A percentile compares a stretch with the other conserved stretches of the same genome.
These are phyloP conservation scores for Sander vitreus DNA, from an alignment of 2,113 vertebrate genomes.

Conservation along the genomic window DNA sequence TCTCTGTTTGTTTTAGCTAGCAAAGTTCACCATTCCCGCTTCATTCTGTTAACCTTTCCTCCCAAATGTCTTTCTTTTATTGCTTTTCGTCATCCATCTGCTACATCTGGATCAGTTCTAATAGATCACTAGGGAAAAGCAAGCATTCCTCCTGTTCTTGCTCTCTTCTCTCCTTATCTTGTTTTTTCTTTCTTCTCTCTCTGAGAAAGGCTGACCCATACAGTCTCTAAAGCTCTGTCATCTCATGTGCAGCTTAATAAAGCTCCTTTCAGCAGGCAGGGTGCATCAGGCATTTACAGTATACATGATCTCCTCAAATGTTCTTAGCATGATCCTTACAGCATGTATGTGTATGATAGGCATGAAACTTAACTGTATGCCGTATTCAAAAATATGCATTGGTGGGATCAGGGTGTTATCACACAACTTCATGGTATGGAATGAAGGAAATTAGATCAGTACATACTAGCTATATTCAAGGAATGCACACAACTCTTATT, in stretches of 20 bases:
- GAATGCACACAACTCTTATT: conserved; percentile 38
- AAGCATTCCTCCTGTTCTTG: not conserved
- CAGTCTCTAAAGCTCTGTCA: conserved; percentile 35
- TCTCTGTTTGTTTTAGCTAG: not conserved
- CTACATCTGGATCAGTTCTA: conserved; percentile 25
- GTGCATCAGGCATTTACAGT: conserved; percentile 14
- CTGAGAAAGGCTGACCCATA: conserved; percentile 18
- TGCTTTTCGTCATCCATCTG: conserved; percentile 1
- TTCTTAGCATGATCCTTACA: conserved; percentile 49
- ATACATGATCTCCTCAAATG: conserved; percentile 18
- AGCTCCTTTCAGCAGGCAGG: conserved; percentile 6
- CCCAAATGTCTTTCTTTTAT: not conserved
- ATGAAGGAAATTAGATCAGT: not conserved
- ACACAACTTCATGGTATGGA: not conserved
- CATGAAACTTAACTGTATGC: conserved; percentile 17
- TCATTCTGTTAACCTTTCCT: conserved; percentile 3
- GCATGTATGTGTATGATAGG: not conserved
- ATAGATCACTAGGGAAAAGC: conserved; percentile 11
- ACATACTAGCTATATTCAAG: conserved; percentile 26
- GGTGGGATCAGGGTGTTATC: conserved; percentile 13
- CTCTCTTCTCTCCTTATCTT: not conserved
- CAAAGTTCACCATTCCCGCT: not conserved
- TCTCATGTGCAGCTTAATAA: conserved; percentile 46
- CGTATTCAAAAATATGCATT: conserved; percentile 26
- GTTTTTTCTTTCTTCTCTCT: not conserved